Conservation (phyloP, 1,140 invertebrate species). For the Ditylenchus dipsaci region DNA sequence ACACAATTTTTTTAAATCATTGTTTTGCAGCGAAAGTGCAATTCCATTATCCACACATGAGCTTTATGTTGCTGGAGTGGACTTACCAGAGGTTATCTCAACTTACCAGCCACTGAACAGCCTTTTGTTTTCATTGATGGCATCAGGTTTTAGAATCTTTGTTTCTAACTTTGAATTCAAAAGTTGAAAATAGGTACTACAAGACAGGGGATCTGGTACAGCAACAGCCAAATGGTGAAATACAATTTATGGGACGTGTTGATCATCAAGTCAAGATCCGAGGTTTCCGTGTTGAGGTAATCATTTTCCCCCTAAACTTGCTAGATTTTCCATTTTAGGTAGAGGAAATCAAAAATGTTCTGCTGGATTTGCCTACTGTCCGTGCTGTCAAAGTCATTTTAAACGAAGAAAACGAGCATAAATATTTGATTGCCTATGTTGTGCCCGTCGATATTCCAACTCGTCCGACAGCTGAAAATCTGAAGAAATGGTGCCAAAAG, state of each 20-base stretch:
- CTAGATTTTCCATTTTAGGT: neutral
- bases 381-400: neutral
- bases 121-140: slow-evolving; percentile 23
- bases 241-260: slow-evolving; percentile 23
- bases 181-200: slow-evolving; percentile 19
- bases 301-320: no score
- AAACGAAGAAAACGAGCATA: neutral
- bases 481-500: slow-evolving; percentile 11
- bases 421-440: neutral
- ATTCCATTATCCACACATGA: slow-evolving; percentile 9
- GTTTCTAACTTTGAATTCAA: neutral
- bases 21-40: neutral
- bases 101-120: neutral
- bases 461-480: neutral
- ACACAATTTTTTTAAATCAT: neutral
- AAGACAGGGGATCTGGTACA: slow-evolving; percentile 21
- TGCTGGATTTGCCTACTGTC: neutral
- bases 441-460: neutral
- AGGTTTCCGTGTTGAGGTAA: slow-evolving; percentile 32
- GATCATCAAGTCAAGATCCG: slow-evolving; percentile 29
- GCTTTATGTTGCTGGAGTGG: slow-evolving; percentile 15
- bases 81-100: slow-evolving; percentile 30
- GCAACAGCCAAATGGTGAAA: slow-evolving; percentile 12
- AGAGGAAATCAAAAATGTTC: slow-evolving; percentile 16
- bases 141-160: neutral